phyloP scores from a whole-genome alignment of 1,140 invertebrate genomes.

The Atta texana region DNA sequence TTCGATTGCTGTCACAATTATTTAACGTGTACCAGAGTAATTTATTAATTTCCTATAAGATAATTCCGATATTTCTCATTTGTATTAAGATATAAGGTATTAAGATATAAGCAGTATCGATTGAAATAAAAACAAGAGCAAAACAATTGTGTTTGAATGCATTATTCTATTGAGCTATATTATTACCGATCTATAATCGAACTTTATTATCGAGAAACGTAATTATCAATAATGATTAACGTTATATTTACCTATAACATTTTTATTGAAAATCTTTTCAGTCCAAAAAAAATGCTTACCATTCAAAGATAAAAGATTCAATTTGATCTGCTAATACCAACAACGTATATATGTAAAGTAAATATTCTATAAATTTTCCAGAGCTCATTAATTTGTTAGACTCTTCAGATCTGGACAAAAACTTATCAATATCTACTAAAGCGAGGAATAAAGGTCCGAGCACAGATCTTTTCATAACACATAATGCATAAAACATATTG shows the following conservation, averaged over 20 bases:
- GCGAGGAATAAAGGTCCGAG: background rate
- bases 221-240: background rate
- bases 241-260: background rate
- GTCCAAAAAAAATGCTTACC: background rate
- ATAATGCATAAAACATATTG: too few species aligned
- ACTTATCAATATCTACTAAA: background rate
- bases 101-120: background rate
- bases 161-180: background rate
- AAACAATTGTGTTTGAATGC: conserved; percentile 4
- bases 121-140: background rate
- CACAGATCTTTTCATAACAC: too few species aligned
- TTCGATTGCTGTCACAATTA: conserved; percentile 20
- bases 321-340: background rate
- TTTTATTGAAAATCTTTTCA: background rate
- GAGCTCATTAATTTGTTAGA: background rate
- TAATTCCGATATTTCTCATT: conserved; percentile 38
- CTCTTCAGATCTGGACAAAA: background rate
- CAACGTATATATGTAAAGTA: background rate
- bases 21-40: background rate
- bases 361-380: background rate
- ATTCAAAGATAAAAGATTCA: background rate
- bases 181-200: background rate
- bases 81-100: too few species aligned
- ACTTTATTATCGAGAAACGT: background rate
- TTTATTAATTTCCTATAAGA: conserved; percentile 22